Base-by-base conservation (phyloP, 2,113 vertebrate genomes). In the Syngnathus floridae region DNA sequence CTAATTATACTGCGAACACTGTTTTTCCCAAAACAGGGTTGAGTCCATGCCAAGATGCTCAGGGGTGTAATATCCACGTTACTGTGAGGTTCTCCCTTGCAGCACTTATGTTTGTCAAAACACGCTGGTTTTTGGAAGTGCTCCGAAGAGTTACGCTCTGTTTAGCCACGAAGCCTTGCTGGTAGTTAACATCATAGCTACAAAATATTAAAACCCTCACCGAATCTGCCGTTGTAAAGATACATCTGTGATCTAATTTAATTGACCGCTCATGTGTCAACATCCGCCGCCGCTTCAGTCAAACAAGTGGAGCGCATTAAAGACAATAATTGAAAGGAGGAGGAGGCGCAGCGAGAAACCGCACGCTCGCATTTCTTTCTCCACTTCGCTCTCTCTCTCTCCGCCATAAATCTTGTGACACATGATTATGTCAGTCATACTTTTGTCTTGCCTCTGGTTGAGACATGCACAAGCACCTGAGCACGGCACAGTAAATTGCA, bases 391-490 rank as follows among this genome's bases (percentile, higher is more conserved):
- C 84, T 75, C 79, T 73, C 67, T 64, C 26, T 31, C 26, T 31
- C 26, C 78, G 80, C 87, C 84, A 89, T 92, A 91, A 92, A 92
- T 91, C 90, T 89, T 76, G 83, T 81, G 79, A 86, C 86, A 88
- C 88, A 89, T 90, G 87, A 89, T 88, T 89, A 81, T 88, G 83
- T 89, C 91, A 91, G 86, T 90, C 86, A 83, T 83, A 86, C 84
- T 86, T 89, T 85, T 90, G 84, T 87, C 88, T 88, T 87, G 85
- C 70, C 83, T 90, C 89, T 86, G 89, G 91, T 91, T 90, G 81
- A 85, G 90, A 90, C 91, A 88, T 84, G 91, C 84, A 91, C 84
- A 79, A 86, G 86, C 85, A 83, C 90, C 90, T 86, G 73, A 87
- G 81, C 80, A 26, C 80, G 69, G 78, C 77, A 67, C 84, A 81